Evolutionary conservation across 2,888 invertebrate species (phyloP).

Genomic region (Drosophila yooni): DNA sequence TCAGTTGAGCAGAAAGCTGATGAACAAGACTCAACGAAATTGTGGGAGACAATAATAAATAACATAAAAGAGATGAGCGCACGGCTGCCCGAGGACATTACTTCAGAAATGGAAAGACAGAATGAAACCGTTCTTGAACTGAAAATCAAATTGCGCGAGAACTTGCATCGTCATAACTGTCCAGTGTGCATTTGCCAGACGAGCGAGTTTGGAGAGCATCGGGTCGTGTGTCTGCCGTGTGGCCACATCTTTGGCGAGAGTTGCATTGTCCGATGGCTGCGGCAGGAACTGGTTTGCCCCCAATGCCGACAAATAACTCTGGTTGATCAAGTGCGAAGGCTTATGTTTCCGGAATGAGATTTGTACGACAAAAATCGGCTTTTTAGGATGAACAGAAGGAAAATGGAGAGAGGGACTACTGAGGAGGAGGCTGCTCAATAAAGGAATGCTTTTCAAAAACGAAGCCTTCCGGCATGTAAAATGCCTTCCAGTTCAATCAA

Average conservation of each 20-base stretch:
- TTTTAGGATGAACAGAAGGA: background rate
- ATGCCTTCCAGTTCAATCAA: conserved; percentile 64
- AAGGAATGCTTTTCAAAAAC: conserved; percentile 54
- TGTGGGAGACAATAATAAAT: background rate
- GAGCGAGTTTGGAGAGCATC: background rate
- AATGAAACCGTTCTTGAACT: rapidly evolving
- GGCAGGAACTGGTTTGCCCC: background rate
- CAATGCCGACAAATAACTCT: background rate
- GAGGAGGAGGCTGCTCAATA: conserved; percentile 45
- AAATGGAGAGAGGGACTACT: conserved; percentile 11
- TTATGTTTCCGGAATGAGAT: background rate
- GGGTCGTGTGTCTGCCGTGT: background rate
- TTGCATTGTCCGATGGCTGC: background rate
- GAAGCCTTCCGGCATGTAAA: conserved; percentile 59
- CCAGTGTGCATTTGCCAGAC: background rate
- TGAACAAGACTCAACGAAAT: rapidly evolving
- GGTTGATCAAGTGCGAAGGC: background rate
- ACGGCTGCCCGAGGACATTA: background rate
- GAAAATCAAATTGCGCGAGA: rapidly evolving
- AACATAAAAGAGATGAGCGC: background rate
- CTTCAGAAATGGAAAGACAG: background rate
- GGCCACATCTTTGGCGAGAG: background rate
- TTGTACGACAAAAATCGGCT: background rate
- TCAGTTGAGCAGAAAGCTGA: background rate
- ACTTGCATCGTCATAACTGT: background rate